A percentile compares a stretch with the other conserved stretches of the same genome.
Evolutionary conservation across 2,797 vertebrate genomes (phyloP).

Genomic region (Hoplostethus mediterraneus): DNA sequence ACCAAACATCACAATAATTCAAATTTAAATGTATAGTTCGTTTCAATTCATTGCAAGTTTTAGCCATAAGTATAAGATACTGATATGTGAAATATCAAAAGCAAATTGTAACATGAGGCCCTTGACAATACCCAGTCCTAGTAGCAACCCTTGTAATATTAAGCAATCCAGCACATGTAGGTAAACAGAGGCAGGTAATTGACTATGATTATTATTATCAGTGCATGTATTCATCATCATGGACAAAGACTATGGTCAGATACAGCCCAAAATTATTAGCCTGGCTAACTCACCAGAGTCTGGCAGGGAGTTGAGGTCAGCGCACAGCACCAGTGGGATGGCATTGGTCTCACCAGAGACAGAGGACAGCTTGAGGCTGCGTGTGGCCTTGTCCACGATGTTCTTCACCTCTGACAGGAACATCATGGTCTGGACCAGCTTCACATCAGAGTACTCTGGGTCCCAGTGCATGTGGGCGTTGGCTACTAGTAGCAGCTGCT

Average conservation of each 20-base stretch:
- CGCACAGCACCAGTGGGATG: conserved; percentile 97
- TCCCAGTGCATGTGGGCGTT: conserved; percentile 99
- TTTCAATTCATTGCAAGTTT: no score
- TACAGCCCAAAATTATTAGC: neutral
- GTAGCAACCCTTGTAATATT: no score
- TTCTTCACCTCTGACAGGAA: conserved; percentile 98
- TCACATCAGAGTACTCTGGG: conserved; percentile 97
- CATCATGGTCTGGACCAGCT: conserved; percentile 99
- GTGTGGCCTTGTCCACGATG: conserved; percentile 97
- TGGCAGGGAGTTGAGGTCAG: conserved; percentile 98
- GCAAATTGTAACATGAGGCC: no score
- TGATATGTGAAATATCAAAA: no score
- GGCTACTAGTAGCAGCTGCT: conserved; percentile 95
- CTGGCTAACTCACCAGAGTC: conserved; percentile 90
- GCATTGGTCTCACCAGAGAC: conserved; percentile 91
- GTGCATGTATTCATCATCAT: neutral
- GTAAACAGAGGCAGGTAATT: neutral
- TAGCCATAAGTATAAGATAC: no score
- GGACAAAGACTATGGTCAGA: neutral
- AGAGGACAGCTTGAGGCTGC: conserved; percentile 91
- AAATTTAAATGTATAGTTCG: no score
- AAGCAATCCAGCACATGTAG: no score
- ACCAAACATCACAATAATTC: no score
- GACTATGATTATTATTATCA: neutral
- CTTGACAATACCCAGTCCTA: no score